A percentile compares a stretch with the other conserved stretches of the same genome.
Conservation (phyloP, 2,113 vertebrate species). For the Rana temporaria region DNA sequence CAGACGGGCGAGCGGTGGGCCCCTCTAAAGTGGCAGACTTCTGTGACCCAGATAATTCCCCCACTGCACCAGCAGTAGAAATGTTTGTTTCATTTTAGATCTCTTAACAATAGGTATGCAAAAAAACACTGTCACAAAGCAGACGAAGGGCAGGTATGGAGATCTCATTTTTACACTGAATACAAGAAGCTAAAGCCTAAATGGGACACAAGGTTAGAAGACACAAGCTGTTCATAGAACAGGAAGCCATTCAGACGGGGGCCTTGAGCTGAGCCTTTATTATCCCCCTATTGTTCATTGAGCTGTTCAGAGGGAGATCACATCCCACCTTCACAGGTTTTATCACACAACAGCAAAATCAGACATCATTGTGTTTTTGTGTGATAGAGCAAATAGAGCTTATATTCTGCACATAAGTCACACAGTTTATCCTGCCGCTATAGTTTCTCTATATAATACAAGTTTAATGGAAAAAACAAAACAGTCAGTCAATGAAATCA, state of each 20-base stretch:
- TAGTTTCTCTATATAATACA: no score
- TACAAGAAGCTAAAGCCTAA: not conserved
- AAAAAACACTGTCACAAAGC: no score
- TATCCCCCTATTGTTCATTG: slow-evolving; percentile 26
- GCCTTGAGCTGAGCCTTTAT: not conserved
- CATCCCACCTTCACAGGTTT: slow-evolving; percentile 31
- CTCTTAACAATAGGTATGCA: no score
- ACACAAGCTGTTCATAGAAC: slow-evolving; percentile 13
- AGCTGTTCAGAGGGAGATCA: slow-evolving; percentile 32
- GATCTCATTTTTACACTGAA: slow-evolving; percentile 2
- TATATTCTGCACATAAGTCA: slow-evolving; percentile 19
- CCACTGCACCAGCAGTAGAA: no score
- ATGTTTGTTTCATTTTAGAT: no score
- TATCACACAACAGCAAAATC: slow-evolving; percentile 18
- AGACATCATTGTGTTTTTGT: slow-evolving; percentile 28
- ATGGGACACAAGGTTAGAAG: not conserved
- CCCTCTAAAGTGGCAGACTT: no score
- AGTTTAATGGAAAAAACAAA: no score
- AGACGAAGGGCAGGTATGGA: not conserved
- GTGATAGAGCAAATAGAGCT: not conserved
- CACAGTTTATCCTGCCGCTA: not conserved
- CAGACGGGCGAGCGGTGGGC: no score
- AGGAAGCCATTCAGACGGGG: slow-evolving; percentile 1
- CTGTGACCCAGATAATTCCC: no score
- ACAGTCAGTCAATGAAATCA: no score